Percentiles rank a stretch among this genome's conserved stretches.
phyloP scores from a whole-genome alignment of 2,888 invertebrate species.

The Nemapogon koenigi region DNA sequence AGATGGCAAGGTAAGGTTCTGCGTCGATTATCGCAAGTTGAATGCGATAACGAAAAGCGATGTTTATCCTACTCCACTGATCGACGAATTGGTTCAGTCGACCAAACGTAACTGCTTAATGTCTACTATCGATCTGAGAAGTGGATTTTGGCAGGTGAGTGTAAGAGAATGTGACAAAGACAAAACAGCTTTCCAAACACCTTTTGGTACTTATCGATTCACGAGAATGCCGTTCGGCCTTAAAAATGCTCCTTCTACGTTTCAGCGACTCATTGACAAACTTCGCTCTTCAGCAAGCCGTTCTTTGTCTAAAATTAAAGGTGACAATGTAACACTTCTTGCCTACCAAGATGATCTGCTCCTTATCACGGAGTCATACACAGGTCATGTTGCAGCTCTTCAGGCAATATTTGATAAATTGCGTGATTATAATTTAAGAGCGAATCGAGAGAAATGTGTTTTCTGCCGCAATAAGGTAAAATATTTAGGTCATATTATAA shows the following conservation, averaged over 20 bases:
- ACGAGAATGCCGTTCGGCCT: conserved; percentile 20
- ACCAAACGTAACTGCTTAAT: conserved; percentile 18
- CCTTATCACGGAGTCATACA: conserved; percentile 19
- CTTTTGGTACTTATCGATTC: conserved; percentile 17
- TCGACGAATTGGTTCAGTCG: conserved; percentile 20
- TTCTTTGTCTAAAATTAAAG: no score
- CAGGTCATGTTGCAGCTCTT: conserved; percentile 21
- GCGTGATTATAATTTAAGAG: conserved; percentile 17
- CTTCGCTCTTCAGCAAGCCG: no score
- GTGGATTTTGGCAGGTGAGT: conserved; percentile 20
- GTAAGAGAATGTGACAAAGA: conserved; percentile 15
- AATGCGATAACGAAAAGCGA: conserved; percentile 23
- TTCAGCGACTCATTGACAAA: conserved; percentile 17
- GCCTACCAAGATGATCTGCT: conserved; percentile 25
- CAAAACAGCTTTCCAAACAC: conserved; percentile 18
- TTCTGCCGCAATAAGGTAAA: conserved; percentile 21
- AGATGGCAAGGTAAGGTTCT: conserved; percentile 19
- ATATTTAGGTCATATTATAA: conserved; percentile 24
- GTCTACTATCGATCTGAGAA: conserved; percentile 18
- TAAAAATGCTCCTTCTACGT: conserved; percentile 19
- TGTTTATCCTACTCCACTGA: conserved; percentile 19
- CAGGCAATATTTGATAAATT: conserved; percentile 19
- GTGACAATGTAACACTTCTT: conserved; percentile 15
- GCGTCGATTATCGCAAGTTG: conserved; percentile 23
- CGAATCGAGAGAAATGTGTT: conserved; percentile 22